Percentiles rank a stretch among this genome's conserved stretches.
Evolutionary conservation across 2,113 vertebrate genomes (phyloP).

Genomic region (Lota lota): DNA sequence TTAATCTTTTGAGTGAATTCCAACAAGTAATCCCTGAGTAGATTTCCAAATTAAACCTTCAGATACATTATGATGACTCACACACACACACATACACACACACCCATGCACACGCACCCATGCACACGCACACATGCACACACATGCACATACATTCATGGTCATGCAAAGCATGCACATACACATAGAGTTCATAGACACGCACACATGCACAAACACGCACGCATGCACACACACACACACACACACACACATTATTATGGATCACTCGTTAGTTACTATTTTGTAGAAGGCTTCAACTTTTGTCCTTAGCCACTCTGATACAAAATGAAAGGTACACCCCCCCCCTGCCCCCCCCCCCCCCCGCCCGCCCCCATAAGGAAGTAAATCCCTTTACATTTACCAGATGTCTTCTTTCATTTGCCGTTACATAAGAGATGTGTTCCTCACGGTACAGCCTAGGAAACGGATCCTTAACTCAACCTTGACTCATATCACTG

Average conservation of each 20-base stretch:
- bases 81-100: conserved; percentile 30
- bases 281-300: conserved; percentile 41
- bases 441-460: too few relatives aligned
- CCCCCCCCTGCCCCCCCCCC: too few relatives aligned
- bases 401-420: conserved; percentile 33
- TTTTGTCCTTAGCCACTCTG: conserved; percentile 30
- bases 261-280: background rate
- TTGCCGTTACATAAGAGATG: too few relatives aligned
- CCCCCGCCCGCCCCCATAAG: too few relatives aligned
- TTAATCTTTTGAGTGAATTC: conserved; percentile 76
- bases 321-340: background rate
- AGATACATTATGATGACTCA: conserved; percentile 58
- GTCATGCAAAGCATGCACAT: background rate
- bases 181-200: background rate
- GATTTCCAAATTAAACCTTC: conserved; percentile 74
- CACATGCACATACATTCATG: background rate
- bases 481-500: too few relatives aligned
- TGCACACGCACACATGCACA: conserved; percentile 12
- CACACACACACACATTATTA: conserved; percentile 7
- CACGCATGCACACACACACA: background rate
- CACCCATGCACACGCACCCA: conserved; percentile 5
- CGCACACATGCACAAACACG: background rate
- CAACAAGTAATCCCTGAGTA: conserved; percentile 74
- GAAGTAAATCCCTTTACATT: background rate
- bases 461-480: too few relatives aligned